phyloP scores from a whole-genome alignment of 2,888 invertebrate species.

The Drosophila paranaensis region DNA sequence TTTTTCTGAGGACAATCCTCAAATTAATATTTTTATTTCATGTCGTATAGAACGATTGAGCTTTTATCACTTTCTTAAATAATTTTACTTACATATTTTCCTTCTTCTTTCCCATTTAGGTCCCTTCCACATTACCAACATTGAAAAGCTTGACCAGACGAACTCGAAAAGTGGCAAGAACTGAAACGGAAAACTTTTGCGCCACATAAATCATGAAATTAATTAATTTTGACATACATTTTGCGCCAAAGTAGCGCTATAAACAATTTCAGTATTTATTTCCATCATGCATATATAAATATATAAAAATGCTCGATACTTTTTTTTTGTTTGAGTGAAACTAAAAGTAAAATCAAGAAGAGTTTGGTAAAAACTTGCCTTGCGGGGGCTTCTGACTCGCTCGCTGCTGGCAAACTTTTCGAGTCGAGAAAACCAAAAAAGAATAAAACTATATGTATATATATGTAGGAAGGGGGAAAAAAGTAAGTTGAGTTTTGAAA shows the following conservation, averaged over 20 bases:
- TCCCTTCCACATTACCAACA: conserved; percentile 56
- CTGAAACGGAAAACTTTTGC: conserved; percentile 45
- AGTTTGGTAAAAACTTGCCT: conserved; percentile 47
- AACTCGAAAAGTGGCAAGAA: conserved; percentile 26
- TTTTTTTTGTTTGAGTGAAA: conserved; percentile 43
- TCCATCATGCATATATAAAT: conserved; percentile 8
- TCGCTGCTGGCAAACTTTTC: conserved; percentile 53
- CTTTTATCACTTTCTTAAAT: not conserved
- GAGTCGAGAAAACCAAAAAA: conserved; percentile 25
- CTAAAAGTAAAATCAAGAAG: conserved; percentile 73
- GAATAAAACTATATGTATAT: conserved; percentile 6
- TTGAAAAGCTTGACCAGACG: conserved; percentile 56
- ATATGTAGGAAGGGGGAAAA: not conserved
- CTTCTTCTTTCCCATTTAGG: not conserved
- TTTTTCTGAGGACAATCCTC: no score
- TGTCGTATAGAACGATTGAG: no score
- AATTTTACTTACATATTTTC: not conserved
- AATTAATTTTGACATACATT: conserved; percentile 85
- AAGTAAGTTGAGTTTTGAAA: conserved; percentile 74
- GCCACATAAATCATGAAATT: conserved; percentile 84
- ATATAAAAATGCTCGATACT: not conserved
- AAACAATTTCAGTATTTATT: conserved; percentile 69
- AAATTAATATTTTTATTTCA: no score
- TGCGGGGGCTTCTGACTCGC: conserved; percentile 14
- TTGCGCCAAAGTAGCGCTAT: conserved; percentile 67